phyloP scores from a whole-genome alignment of 2,113 vertebrate genomes.

The Emydocephalus ijimae region DNA sequence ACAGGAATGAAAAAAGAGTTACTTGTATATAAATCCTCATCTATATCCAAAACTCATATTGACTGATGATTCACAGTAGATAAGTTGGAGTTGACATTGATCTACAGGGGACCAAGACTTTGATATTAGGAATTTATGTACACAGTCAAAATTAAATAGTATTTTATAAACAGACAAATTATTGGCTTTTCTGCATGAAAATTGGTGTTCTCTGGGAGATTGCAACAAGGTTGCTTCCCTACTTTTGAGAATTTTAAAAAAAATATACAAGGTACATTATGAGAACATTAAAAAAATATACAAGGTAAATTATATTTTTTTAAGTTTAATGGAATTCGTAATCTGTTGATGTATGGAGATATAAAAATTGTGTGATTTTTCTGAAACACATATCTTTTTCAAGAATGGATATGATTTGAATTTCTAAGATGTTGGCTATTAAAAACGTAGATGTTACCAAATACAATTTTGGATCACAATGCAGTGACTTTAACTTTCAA shows the following conservation, averaged over 20 bases:
- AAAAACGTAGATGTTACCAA: not conserved
- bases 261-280: not conserved
- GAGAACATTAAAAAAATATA: not conserved
- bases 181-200: not conserved
- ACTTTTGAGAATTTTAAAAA: not conserved
- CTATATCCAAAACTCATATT: not conserved
- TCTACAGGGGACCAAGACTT: not conserved
- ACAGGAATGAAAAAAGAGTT: not conserved
- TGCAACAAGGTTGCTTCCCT: not conserved
- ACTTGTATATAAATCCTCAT: not conserved
- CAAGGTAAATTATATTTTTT: not conserved
- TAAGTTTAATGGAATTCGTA: not conserved
- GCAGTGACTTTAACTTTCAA: not conserved
- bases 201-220: not conserved
- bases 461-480: not conserved
- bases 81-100: not conserved
- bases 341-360: not conserved
- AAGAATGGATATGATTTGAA: not conserved
- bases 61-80: not conserved
- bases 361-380: not conserved
- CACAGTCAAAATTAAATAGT: not conserved
- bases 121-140: not conserved
- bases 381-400: not conserved
- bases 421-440: not conserved
- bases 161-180: not conserved